These are phyloP conservation scores for Chionoecetes opilio DNA, from an alignment of 1,140 invertebrate genomes.

Conservation along the genomic window DNA sequence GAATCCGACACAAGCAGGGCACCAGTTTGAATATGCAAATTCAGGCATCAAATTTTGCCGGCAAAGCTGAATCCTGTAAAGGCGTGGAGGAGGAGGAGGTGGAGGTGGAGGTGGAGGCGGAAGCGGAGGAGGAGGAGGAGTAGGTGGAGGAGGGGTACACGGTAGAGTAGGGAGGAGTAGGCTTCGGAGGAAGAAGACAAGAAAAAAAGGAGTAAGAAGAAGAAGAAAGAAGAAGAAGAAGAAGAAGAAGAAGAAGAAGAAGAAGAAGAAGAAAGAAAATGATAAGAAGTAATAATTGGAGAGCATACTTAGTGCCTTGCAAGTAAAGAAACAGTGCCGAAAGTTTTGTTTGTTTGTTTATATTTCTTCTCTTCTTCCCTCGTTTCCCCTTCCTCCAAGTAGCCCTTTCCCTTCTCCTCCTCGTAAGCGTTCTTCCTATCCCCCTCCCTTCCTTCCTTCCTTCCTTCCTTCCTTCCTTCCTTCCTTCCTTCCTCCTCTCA, in stretches of 20 bases:
- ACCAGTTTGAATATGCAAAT: conserved; percentile 21
- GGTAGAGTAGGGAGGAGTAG: too few species aligned
- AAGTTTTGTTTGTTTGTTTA: not conserved
- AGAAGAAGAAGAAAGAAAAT: too few species aligned
- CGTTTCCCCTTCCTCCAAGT: too few species aligned
- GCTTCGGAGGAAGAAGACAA: not conserved
- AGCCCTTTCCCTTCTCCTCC: too few species aligned
- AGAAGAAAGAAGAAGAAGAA: not conserved
- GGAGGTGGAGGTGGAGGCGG: not conserved
- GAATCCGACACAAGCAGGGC: not conserved
- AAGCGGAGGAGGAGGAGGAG: not conserved
- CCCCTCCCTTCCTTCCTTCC: too few species aligned
- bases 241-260: not conserved
- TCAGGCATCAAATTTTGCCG: conserved; percentile 19
- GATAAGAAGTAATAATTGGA: too few species aligned
- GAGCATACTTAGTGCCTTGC: not conserved
- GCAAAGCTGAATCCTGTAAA: not conserved
- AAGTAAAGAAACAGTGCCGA: not conserved
- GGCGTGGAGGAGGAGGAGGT: not conserved
- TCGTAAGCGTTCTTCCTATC: too few species aligned
- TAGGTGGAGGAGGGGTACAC: not conserved
- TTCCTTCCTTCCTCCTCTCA: too few species aligned
- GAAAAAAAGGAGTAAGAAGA: not conserved
- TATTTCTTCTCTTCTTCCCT: not conserved
- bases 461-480: too few species aligned